Base-by-base conservation (phyloP, 2,797 vertebrate genomes). In the Enoplosus armatus region DNA sequence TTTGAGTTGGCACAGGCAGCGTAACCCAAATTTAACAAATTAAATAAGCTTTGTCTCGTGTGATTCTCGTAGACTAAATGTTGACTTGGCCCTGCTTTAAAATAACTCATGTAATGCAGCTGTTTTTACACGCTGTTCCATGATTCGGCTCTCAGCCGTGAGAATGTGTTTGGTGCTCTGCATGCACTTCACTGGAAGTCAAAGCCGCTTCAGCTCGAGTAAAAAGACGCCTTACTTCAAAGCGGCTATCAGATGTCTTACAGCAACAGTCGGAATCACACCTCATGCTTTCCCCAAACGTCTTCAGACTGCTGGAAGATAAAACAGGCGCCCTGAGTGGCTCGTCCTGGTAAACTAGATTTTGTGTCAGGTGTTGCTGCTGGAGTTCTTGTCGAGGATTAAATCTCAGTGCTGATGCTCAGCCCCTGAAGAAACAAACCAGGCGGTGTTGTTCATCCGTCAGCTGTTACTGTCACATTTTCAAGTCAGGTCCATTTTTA, bases 381-480 rank as follows among this genome's bases (percentile, higher is more conserved):
- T 39, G 50, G 27, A 24, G 15, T 31, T 70, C 43, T 50, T 43
- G 26, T 33, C 0, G 2, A 15, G 56, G 77, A 63, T 59, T 59
- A 18, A 26, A 61, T 72, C 66, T 56, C 43, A 6, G 0, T 1
- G 62, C 58, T n/a, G 29, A 45, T 16, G 35, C 58, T 80, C 61
- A 20, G 8, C 53, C 50, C 35, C 33, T 54, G 72, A 61, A 61
- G 29, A 39, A 54, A 26, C 39, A 22, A 6, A 61, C 33, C 55
- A 7, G 47, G 22, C 43, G 60, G n/a, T 70, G n/a, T 63, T 72
- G 50, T 59, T 85, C 43, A 47, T 62, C 62, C 48, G 6, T 55
- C 60, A 20, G 39, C 71, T 43, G n/a, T n/a, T 5, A n/a, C 27
- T 61, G 33, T 80, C 71, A 53, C 50, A 53, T 54, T 72, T 56